Percentiles rank a stretch among this genome's conserved stretches.
phyloP scores from a whole-genome alignment of 2,113 vertebrate genomes.

The Toxostoma redivivum region DNA sequence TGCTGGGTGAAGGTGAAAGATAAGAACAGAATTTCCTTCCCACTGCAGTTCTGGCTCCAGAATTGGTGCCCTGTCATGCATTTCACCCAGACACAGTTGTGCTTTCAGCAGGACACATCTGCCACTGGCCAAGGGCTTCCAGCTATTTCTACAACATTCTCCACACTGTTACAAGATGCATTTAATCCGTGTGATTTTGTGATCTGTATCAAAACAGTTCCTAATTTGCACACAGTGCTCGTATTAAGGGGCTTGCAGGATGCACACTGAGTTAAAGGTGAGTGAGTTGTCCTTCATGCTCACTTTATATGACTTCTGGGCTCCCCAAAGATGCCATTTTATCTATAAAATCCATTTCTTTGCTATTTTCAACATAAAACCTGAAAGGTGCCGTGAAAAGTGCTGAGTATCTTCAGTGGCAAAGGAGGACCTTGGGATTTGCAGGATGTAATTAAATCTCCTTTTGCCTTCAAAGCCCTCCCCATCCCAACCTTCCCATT shows the following conservation, averaged over 20 bases:
- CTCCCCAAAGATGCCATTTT: background rate
- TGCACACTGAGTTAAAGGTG: background rate
- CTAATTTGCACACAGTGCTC: background rate
- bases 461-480: background rate
- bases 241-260: background rate
- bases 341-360: conserved; percentile 21
- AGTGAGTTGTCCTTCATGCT: background rate
- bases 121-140: background rate
- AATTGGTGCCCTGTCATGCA: background rate
- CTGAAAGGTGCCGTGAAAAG: background rate
- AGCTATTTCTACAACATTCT: background rate
- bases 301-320: background rate
- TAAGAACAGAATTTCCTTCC: background rate
- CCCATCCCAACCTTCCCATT: background rate
- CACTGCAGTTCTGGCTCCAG: background rate
- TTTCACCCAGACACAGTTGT: background rate
- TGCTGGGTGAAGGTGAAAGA: background rate
- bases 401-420: background rate
- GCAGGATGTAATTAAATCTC: conserved; percentile 24
- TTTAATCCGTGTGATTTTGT: background rate
- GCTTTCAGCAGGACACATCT: background rate
- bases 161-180: accelerated
- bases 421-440: background rate
- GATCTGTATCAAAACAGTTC: background rate
- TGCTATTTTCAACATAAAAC: conserved; percentile 21